Conservation (phyloP, 2,113 vertebrate species). For the Crotophaga sulcirostris region DNA sequence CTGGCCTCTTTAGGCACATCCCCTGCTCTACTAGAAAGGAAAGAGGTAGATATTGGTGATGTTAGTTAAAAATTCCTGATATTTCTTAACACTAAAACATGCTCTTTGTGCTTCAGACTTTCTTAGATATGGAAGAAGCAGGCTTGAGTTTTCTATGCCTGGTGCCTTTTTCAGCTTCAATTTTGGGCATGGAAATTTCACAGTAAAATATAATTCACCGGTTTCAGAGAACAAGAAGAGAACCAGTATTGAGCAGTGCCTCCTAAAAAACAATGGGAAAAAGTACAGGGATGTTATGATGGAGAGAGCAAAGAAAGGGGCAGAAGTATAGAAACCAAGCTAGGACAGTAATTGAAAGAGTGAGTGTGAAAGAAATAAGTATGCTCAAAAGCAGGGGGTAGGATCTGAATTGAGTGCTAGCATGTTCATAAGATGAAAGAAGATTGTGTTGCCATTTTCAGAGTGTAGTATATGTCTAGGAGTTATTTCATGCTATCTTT, state of each 20-base stretch:
- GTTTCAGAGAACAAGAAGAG: neutral
- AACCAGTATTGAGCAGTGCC: neutral
- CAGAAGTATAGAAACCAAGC: neutral
- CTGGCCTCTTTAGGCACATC: neutral
- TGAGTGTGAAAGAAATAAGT: neutral
- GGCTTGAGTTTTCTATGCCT: neutral
- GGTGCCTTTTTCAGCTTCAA: neutral
- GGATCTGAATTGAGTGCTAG: neutral
- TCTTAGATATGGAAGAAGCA: neutral
- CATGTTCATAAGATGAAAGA: conserved; percentile 8
- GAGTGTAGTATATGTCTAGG: neutral
- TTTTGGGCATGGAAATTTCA: neutral
- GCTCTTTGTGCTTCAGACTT: neutral
- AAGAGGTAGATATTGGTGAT: neutral
- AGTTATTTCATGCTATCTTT: neutral
- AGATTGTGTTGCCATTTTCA: neutral
- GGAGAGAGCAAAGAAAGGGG: neutral
- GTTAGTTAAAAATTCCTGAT: neutral
- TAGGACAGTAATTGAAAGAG: neutral
- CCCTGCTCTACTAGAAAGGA: neutral
- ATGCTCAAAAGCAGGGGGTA: neutral
- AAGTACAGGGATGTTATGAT: neutral
- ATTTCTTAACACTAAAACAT: neutral
- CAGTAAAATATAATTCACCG: neutral
- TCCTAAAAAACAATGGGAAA: neutral